Evolutionary conservation across 2,888 invertebrate genomes (phyloP), one percentile per base, ranked within the genome.

Genomic region (Asteroscopus sphinx): DNA sequence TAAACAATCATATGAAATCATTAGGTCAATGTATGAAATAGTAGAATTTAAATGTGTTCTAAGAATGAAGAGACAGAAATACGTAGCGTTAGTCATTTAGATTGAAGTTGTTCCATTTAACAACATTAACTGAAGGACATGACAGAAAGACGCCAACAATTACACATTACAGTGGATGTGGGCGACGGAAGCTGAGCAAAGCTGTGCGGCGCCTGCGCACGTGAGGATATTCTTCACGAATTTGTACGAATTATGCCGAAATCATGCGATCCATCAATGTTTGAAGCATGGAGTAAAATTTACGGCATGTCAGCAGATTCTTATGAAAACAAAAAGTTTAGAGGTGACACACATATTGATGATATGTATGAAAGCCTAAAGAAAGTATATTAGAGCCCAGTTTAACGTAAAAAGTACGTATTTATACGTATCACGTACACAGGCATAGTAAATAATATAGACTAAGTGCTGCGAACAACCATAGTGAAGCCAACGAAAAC

Each of bases 91-190:
- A 73, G 67, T 65, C 59, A 64, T 41, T 60, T 26, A 13, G 36
- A 48, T 49, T 59, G 46, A 51, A 62, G 47, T 57, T 37, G 56
- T 41, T 55, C 79, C 77, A 72, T 73, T 73, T 86, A 83, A 83
- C 79, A 77, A 68, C 78, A 83, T 86, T 85, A 86, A 76, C 75
- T 71, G 76, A 72, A 76, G 77, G 79, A 78, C 74, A 79, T 73
- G 79, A 75, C 77, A 82, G 73, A 76, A 74, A 78, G 73, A 71
- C 73, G 61, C 66, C 75, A 84, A 80, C 79, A 81, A 83, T 82
- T 83, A 79, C 69, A 64, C 49, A 71, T 70, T 69, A 64, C 59
- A 60, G 73, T 69, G 53, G 54, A 77, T 73, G 83, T 83, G 82
- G 81, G 77, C 80, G 77, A 77, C 79, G 83, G 85, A 85, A 81